These are phyloP conservation scores for Phrynocephalus forsythii DNA, from an alignment of 2,797 vertebrate species.

Conservation along the genomic window DNA sequence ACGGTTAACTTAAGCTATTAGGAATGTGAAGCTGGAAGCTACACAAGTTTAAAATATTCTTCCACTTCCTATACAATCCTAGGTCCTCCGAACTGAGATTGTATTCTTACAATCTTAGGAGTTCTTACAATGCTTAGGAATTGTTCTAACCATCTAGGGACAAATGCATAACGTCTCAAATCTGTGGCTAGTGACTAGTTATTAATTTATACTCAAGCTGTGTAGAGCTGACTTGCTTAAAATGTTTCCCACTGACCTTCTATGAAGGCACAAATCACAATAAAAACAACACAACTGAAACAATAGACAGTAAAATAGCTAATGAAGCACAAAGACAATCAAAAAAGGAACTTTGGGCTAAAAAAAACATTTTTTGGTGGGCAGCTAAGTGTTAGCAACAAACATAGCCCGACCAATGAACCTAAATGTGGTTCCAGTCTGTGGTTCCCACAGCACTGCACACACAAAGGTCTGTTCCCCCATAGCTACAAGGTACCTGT, in stretches of 20 bases:
- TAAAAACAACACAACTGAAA: not conserved
- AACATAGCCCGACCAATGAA: too few relatives aligned
- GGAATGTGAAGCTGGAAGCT: not conserved
- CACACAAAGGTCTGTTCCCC: too few relatives aligned
- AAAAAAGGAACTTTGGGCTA: not conserved
- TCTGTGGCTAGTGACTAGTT: not conserved
- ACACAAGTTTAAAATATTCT: not conserved
- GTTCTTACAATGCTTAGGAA: not conserved
- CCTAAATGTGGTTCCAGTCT: too few relatives aligned
- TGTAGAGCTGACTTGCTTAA: not conserved
- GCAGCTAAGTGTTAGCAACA: too few relatives aligned
- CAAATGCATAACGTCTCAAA: not conserved
- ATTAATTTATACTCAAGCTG: not conserved
- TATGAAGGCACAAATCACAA: not conserved
- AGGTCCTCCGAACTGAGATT: not conserved
- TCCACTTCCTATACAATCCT: not conserved
- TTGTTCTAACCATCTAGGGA: not conserved
- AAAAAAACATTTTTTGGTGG: too few relatives aligned
- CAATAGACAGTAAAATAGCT: not conserved
- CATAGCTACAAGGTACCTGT: too few relatives aligned
- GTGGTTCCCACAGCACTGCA: too few relatives aligned
- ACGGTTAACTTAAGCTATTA: not conserved
- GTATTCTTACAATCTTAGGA: not conserved
- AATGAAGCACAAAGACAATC: not conserved
- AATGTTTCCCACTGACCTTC: too few relatives aligned